A percentile compares a stretch with the other conserved stretches of the same genome.
Evolutionary conservation across 2,797 vertebrate species (phyloP).

Genomic region (Gobionotothen gibberifrons): DNA sequence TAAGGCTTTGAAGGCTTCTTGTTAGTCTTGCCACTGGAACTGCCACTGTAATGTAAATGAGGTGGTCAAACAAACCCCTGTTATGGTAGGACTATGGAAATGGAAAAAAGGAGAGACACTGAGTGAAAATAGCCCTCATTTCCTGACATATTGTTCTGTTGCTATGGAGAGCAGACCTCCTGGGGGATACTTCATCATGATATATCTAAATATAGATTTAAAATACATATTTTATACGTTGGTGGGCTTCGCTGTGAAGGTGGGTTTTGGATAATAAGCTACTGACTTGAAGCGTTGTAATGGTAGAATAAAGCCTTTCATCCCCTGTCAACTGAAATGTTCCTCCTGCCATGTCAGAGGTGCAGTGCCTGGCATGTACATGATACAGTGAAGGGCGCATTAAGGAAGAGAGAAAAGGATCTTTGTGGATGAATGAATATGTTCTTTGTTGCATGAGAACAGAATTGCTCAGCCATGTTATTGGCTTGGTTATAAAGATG

Average conservation of each 20-base stretch:
- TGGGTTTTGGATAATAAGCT: slow-evolving; percentile 21
- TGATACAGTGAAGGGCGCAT: slow-evolving; percentile 11
- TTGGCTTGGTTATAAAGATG: not conserved
- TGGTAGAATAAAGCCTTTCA: slow-evolving; percentile 33
- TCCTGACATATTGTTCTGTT: slow-evolving; percentile 33
- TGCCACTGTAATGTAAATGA: slow-evolving; percentile 67
- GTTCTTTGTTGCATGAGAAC: slow-evolving; percentile 6
- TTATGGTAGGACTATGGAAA: slow-evolving; percentile 53
- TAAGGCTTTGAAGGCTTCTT: slow-evolving; percentile 56
- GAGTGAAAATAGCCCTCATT: slow-evolving; percentile 31
- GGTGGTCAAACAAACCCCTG: slow-evolving; percentile 32
- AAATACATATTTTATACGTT: slow-evolving; percentile 34
- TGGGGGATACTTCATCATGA: slow-evolving; percentile 15
- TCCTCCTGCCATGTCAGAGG: not conserved
- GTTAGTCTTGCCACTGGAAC: slow-evolving; percentile 56
- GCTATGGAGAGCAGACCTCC: slow-evolving; percentile 14
- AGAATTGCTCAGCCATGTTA: slow-evolving; percentile 5
- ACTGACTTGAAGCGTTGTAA: slow-evolving; percentile 28
- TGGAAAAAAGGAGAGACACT: slow-evolving; percentile 29
- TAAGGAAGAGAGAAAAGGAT: slow-evolving; percentile 14
- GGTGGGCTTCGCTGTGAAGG: slow-evolving; percentile 2
- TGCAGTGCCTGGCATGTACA: slow-evolving; percentile 3
- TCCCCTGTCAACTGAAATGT: slow-evolving; percentile 18
- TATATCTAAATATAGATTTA: slow-evolving; percentile 42
- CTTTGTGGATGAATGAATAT: slow-evolving; percentile 30